Percentiles rank a stretch among this genome's conserved stretches.
Evolutionary conservation across 2,888 invertebrate genomes (phyloP).

Genomic region (Cremastinae sp.): DNA sequence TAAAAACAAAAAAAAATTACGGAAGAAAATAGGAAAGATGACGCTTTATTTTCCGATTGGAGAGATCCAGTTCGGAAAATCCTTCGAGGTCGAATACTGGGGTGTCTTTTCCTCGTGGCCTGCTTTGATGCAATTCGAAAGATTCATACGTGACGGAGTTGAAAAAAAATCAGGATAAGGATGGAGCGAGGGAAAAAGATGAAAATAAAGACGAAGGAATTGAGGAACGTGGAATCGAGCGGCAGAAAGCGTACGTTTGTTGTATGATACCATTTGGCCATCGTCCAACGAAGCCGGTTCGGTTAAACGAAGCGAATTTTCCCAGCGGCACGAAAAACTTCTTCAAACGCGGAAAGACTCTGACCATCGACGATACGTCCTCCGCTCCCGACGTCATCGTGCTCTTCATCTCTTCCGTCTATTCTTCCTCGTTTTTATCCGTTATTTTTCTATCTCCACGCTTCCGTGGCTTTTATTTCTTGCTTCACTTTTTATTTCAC

Average conservation of each 20-base stretch:
- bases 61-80: conserved; percentile 21
- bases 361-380: conserved; percentile 60
- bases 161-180: conserved; percentile 21
- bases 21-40: conserved; percentile 39
- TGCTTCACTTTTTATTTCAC: conserved; percentile 15
- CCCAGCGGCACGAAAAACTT: conserved; percentile 53
- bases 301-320: conserved; percentile 76
- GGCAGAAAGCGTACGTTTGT: conserved; percentile 51
- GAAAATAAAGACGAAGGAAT: conserved; percentile 12
- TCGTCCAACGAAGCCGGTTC: conserved; percentile 62
- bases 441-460: conserved; percentile 7
- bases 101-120: conserved; percentile 16
- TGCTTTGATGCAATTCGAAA: conserved; percentile 61
- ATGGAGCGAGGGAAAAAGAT: too few relatives aligned
- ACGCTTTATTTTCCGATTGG: conserved; percentile 50
- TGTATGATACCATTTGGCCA: conserved; percentile 63
- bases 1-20: conserved; percentile 17
- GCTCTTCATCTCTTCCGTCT: conserved; percentile 15
- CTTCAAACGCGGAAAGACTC: conserved; percentile 48
- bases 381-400: conserved; percentile 51
- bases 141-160: conserved; percentile 59
- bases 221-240: conserved; percentile 40
- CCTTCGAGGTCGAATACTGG: conserved; percentile 21
- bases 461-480: conserved; percentile 21
- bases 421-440: conserved; percentile 41